Base-by-base conservation (phyloP, 2,113 vertebrate species). In the Galeopterus variegatus region DNA sequence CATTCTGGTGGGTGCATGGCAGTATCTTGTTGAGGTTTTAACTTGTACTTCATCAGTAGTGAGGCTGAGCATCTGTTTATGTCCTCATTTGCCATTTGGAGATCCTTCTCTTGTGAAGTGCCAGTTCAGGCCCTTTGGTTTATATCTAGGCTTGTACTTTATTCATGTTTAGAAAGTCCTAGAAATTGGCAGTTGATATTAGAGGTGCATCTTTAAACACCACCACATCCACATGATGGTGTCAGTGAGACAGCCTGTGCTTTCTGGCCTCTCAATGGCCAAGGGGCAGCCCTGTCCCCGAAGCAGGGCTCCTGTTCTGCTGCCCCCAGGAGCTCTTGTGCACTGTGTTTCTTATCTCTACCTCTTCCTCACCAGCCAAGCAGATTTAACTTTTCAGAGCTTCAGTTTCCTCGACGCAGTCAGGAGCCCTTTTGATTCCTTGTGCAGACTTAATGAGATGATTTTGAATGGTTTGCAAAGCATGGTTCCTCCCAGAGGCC, bases 1-100 rank as follows among this genome's bases (percentile, higher is more conserved):
- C 17, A 0, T 85, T n/a, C 50, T 56, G 54, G 13, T 9, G 19
- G 2, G 5, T 12, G 0, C 58, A 31, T 31, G 41, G n/a, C 2
- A 0, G 41, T 1, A 2, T 21, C 76, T 81, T 1, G 1, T 1
- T 2, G 56, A 19, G 2, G 36, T 62, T 36, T 36, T 41, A 9
- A 11, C 76, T 62, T 48, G 75, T 4, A 4, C 12, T 33, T 88
- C 19, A 36, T 45, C 31, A n/a, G n/a, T 14, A 64, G 1, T 3
- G 5, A 52, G 6, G 26, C 28, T n/a, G 50, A 48, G 28, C 33
- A 21, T 33, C 41, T 52, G 13, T 26, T 19, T 56, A 1, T 67
- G 2, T 54, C 69, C 58, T 54, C 36, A 3, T 41, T 12, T 86
- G 54, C 75, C 79, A 69, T 18, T 13, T 80, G 21, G 14, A 3